phyloP scores from a whole-genome alignment of 1,140 invertebrate genomes.

The Drosophila albomicans region DNA sequence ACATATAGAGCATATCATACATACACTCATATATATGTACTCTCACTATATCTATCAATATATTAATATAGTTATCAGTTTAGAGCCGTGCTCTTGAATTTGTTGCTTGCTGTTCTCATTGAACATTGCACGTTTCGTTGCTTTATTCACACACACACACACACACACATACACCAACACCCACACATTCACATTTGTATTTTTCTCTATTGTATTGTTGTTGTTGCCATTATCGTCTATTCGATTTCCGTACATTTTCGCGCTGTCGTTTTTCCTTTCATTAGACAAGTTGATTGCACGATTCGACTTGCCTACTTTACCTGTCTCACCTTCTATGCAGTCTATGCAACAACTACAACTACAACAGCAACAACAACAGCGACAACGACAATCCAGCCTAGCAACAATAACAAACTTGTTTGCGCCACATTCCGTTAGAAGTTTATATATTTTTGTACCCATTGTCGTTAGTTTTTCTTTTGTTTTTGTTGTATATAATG shows the following conservation, averaged over 20 bases:
- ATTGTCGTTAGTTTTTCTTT: conserved; percentile 14
- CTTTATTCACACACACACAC: not conserved
- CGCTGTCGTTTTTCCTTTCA: conserved; percentile 62
- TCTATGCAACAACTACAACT: conserved; percentile 14
- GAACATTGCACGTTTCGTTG: conserved; percentile 27
- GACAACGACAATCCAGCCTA: not conserved
- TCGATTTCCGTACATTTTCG: conserved; percentile 55
- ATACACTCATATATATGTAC: not conserved
- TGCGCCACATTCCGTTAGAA: conserved; percentile 58
- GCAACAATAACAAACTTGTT: conserved; percentile 62
- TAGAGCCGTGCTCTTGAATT: conserved; percentile 34
- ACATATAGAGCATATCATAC: not conserved
- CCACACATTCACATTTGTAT: not conserved
- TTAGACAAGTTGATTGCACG: conserved; percentile 52
- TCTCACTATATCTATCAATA: not conserved
- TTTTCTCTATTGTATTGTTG: conserved; percentile 9
- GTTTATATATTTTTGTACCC: conserved; percentile 10
- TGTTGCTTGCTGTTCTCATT: conserved; percentile 24
- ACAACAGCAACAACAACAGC: conserved; percentile 10
- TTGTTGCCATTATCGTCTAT: conserved; percentile 26
- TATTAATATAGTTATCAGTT: conserved; percentile 3
- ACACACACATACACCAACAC: not conserved
- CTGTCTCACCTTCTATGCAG: conserved; percentile 59
- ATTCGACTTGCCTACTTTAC: conserved; percentile 41
- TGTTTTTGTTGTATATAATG: not conserved